A percentile compares a stretch with the other conserved stretches of the same genome.
These are phyloP conservation scores for Cyprinodon brontotheroides DNA, from an alignment of 2,113 vertebrate species.

Conservation along the genomic window DNA sequence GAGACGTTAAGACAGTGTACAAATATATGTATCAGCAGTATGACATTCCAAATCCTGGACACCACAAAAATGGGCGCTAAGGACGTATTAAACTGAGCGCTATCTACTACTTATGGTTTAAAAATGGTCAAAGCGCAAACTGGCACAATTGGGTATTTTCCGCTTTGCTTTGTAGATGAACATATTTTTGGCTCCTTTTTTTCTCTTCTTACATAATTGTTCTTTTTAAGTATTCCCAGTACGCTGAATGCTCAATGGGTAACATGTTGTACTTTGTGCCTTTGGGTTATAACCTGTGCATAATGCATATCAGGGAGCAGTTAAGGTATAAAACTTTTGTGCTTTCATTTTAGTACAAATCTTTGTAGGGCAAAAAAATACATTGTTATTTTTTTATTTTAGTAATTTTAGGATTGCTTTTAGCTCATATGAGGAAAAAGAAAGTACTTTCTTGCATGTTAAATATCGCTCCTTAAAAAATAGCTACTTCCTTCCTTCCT, in stretches of 20 bases:
- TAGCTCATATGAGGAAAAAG: neutral
- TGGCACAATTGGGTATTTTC: neutral
- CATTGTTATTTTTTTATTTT: neutral
- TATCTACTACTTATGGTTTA: neutral
- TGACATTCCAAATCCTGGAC: no score
- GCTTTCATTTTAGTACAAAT: neutral
- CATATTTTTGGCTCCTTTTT: neutral
- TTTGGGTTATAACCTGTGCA: neutral
- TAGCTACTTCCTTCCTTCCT: constrained; percentile 4
- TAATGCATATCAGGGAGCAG: neutral
- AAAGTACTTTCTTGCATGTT: no score
- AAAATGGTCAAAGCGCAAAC: neutral
- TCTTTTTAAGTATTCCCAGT: neutral
- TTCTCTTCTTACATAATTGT: neutral
- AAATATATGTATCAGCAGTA: no score
- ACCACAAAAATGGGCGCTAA: no score
- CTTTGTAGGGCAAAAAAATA: neutral
- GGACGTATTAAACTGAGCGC: no score
- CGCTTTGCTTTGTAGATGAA: neutral
- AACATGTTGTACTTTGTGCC: neutral
- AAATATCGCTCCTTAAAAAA: neutral
- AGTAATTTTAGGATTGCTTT: neutral
- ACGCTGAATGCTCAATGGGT: neutral
- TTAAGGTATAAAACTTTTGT: neutral
- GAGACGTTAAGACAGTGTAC: no score